Evolutionary conservation across 2,113 vertebrate species (phyloP), one percentile per base, ranked within the genome.

Genomic region (Mola mola): DNA sequence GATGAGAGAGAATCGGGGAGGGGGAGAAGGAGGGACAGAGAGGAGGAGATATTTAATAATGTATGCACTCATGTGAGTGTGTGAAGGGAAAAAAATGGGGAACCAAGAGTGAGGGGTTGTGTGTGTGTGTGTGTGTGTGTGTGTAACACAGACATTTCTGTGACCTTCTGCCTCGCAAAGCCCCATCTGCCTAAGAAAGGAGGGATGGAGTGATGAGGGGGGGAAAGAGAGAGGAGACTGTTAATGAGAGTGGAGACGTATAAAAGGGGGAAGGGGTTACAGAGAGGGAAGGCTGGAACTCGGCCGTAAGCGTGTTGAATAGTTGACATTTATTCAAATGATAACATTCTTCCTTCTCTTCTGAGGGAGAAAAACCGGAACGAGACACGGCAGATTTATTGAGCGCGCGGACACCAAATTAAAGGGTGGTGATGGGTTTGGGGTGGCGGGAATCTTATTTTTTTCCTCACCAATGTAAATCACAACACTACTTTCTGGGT

Each of bases 181-280:
- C 85, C 70, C 77, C 72, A 81, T 86, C 88, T 88, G 87, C 88
- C 85, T 88, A 75, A 74, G 79, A 82, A 86, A 87, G 86, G 56
- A 79, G 78, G 72, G 74, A 86, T 82, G 76, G 84, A 79, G 68
- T 79, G 80, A 87, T 79, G 75, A 44, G 42, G 25, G 16, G 58
- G 72, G 40, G 25, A 36, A 57, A 55, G 31, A 66, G 34, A 82
- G 83, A 83, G 84, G 68, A 83, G 88, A 88, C 88, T 87, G 69
- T 81, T 86, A 90, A 90, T 90, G 87, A 86, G 83, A 58, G 63
- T 44, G 59, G 33, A 77, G 61, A 49, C 28, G 42, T 43, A 22
- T 56, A 67, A 65, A 69, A 63, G 37, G 22, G 50, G 49, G 52
- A 40, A 43, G 60, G 46, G 36, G 56, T 48, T 21, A 47, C 37